Percentiles rank a stretch among this genome's conserved stretches.
These are phyloP conservation scores for Gymnopithys bicolor DNA, from an alignment of 2,797 vertebrate genomes.

Conservation along the genomic window DNA sequence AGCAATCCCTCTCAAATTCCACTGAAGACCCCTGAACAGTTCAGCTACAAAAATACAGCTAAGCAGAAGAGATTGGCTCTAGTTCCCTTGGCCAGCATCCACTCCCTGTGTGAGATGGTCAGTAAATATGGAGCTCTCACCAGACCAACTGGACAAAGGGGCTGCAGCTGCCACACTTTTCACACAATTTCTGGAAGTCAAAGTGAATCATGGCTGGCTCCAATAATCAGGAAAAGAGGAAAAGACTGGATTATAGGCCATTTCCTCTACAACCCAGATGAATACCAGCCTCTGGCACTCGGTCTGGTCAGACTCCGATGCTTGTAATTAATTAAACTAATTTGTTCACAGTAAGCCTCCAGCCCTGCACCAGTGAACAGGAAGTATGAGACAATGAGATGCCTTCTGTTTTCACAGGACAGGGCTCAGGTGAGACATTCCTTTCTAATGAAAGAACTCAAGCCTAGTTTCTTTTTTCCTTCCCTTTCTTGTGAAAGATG, in stretches of 20 bases:
- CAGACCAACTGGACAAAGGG: not conserved
- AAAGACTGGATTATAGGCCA: not conserved
- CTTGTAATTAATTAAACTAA: conserved; percentile 43
- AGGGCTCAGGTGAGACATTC: not conserved
- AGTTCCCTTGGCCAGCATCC: conserved; percentile 13
- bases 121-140: not conserved
- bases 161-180: not conserved
- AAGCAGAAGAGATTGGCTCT: not conserved
- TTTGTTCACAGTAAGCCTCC: conserved; percentile 31
- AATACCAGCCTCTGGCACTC: not conserved
- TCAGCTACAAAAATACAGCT: not conserved
- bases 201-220: not conserved
- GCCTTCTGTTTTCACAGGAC: not conserved
- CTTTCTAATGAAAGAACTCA: not conserved
- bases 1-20: conserved; percentile 5
- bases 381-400: not conserved
- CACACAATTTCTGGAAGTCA: not conserved
- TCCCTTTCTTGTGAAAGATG: not conserved
- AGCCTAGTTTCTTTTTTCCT: not conserved
- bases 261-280: not conserved
- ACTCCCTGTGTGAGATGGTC: not conserved
- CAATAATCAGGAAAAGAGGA: not conserved
- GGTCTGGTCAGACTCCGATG: not conserved
- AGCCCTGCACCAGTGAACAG: not conserved
- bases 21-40: not conserved